Percentiles rank a stretch among this genome's conserved stretches.
Conservation (phyloP, 2,113 vertebrate species). For the Seriola dumerili region DNA sequence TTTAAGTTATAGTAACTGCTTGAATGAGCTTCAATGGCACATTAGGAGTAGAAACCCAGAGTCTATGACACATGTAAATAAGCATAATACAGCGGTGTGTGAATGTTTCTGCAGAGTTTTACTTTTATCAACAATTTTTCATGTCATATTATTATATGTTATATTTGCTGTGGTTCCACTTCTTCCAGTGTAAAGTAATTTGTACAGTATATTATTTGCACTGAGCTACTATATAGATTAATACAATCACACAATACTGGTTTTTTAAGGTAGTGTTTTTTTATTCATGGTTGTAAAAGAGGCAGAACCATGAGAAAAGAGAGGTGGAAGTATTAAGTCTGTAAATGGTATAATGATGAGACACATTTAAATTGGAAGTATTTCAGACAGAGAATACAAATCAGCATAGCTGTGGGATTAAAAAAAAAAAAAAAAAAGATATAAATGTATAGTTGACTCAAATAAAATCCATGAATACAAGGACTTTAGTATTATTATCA, state of each 20-base stretch:
- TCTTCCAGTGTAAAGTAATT: too few relatives aligned
- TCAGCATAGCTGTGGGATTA: conserved; percentile 77
- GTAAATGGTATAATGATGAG: conserved; percentile 80
- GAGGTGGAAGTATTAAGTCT: conserved; percentile 65
- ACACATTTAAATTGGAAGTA: conserved; percentile 85
- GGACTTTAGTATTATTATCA: conserved; percentile 67
- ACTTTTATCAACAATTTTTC: too few relatives aligned
- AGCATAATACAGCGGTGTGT: too few relatives aligned
- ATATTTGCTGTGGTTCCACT: too few relatives aligned
- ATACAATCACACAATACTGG: conserved; percentile 25
- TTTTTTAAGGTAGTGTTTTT: conserved; percentile 84
- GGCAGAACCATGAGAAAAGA: conserved; percentile 84
- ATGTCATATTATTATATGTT: too few relatives aligned
- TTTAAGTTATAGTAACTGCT: not conserved
- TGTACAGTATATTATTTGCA: not conserved
- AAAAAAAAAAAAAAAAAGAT: conserved; percentile 10
- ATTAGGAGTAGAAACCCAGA: too few relatives aligned
- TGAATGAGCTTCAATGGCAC: not conserved
- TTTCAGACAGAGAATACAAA: conserved; percentile 85
- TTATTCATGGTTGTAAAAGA: conserved; percentile 92
- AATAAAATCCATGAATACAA: conserved; percentile 63
- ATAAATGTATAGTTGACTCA: conserved; percentile 54
- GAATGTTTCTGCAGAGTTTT: too few relatives aligned
- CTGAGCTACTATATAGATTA: conserved; percentile 5
- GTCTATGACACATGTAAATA: not conserved